Percentiles rank a stretch among this genome's conserved stretches.
Evolutionary conservation across 2,113 vertebrate species (phyloP).

Genomic region (Ailuropoda melanoleuca): DNA sequence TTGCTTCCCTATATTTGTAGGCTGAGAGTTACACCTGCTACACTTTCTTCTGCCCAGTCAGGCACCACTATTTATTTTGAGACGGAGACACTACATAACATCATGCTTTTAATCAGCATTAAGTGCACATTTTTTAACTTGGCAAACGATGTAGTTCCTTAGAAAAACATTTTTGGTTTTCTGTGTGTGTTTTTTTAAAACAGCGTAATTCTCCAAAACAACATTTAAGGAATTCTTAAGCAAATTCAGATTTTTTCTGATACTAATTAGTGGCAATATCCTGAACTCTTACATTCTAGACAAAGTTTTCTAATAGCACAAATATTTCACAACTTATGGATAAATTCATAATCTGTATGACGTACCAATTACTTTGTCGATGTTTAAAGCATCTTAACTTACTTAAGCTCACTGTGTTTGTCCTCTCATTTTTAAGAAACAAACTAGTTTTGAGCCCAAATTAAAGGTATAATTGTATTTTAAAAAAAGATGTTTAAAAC

Average conservation of each 20-base stretch:
- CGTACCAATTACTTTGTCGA: not conserved
- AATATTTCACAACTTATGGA: constrained; percentile 21
- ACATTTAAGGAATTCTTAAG: not conserved
- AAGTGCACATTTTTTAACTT: not conserved
- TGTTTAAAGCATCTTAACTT: not conserved
- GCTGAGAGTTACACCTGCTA: not conserved
- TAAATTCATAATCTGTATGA: constrained; percentile 30
- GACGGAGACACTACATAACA: not conserved
- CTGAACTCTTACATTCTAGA: not conserved
- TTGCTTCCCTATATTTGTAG: not conserved
- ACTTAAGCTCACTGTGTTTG: not conserved
- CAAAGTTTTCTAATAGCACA: not conserved
- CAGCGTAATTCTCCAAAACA: not conserved
- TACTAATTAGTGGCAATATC: not conserved
- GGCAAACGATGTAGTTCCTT: not conserved
- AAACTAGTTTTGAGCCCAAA: constrained; percentile 32
- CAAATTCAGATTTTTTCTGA: not conserved
- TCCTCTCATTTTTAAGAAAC: constrained; percentile 25
- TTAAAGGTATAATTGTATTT: not conserved
- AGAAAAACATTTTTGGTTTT: not conserved
- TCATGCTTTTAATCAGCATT: not conserved
- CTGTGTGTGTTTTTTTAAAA: not conserved
- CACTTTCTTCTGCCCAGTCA: not conserved
- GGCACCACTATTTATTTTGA: not conserved
- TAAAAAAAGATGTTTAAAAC: constrained; percentile 29